A percentile compares a stretch with the other conserved stretches of the same genome.
Conservation (phyloP, 2,888 invertebrate species). For the Lycophotia porphyrea region DNA sequence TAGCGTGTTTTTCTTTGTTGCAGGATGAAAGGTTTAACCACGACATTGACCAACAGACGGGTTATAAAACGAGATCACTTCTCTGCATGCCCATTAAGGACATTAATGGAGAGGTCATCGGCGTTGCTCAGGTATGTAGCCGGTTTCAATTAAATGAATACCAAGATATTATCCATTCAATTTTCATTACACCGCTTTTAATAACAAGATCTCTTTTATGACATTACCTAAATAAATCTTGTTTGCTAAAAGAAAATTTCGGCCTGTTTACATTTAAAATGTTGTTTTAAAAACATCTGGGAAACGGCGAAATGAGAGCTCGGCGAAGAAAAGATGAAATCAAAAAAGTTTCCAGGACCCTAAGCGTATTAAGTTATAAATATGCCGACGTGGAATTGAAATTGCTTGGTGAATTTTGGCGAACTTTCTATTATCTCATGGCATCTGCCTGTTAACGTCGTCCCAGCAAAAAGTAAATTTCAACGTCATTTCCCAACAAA, state of each 20-base stretch:
- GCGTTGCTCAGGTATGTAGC: constrained; percentile 96
- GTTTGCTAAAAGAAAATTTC: constrained; percentile 59
- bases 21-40: constrained; percentile 95
- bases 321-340: constrained; percentile 66
- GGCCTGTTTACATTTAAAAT: constrained; percentile 63
- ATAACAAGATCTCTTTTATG: constrained; percentile 11
- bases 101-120: constrained; percentile 98
- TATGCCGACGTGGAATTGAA: constrained; percentile 69
- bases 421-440: constrained; percentile 69
- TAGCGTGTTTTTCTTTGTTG: constrained; percentile 70
- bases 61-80: constrained; percentile 97
- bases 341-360: constrained; percentile 71
- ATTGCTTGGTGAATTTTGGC: constrained; percentile 69
- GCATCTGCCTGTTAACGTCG: constrained; percentile 63
- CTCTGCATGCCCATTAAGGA: constrained; percentile 99
- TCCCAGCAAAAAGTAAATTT: constrained; percentile 54
- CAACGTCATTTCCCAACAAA: constrained; percentile 59
- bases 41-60: constrained; percentile 97
- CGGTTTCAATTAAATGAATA: constrained; percentile 23
- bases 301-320: constrained; percentile 61
- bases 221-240: constrained; percentile 52
- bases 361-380: constrained; percentile 69
- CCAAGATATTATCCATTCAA: constrained; percentile 7
- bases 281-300: constrained; percentile 61
- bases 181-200: constrained; percentile 23